Percentiles rank a stretch among this genome's conserved stretches.
Conservation (phyloP, 2,797 vertebrate species). For the Chelidonichthys spinosus region DNA sequence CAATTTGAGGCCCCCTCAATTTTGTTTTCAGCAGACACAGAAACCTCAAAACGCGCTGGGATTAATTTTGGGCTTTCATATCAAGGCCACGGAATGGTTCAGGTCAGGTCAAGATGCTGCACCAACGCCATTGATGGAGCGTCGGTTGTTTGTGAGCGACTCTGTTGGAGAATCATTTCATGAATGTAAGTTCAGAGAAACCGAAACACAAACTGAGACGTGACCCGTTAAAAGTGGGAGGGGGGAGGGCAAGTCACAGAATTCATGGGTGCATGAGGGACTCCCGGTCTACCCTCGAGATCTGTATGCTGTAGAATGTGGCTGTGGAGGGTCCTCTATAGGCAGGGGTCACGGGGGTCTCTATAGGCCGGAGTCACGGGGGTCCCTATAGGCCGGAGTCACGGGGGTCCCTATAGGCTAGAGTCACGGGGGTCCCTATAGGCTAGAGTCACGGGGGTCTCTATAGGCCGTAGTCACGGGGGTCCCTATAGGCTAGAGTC, state of each 20-base stretch:
- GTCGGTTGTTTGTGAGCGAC: slow-evolving; percentile 1
- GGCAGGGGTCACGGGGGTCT: too few species aligned
- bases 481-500: too few species aligned
- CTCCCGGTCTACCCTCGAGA: background rate
- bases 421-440: too few species aligned
- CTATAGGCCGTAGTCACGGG: background rate
- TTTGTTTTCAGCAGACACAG: slow-evolving; percentile 53
- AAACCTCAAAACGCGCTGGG: slow-evolving; percentile 43
- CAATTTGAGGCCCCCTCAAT: slow-evolving; percentile 70
- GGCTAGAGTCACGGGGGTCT: background rate
- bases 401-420: too few species aligned
- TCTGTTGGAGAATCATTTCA: background rate
- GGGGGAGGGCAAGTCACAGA: background rate
- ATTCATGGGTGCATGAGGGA: background rate
- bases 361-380: too few species aligned
- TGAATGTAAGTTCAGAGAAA: background rate
- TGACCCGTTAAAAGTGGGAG: slow-evolving; percentile 8
- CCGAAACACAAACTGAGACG: background rate
- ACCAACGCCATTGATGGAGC: background rate
- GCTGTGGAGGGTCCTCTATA: background rate
- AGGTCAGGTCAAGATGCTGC: slow-evolving; percentile 13
- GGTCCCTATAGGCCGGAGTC: too few species aligned
- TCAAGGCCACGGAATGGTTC: slow-evolving; percentile 11
- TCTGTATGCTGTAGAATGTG: background rate
- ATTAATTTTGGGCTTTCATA: slow-evolving; percentile 37